Conservation (phyloP, 1,140 invertebrate species). For the Chrysomallon squamiferum region DNA sequence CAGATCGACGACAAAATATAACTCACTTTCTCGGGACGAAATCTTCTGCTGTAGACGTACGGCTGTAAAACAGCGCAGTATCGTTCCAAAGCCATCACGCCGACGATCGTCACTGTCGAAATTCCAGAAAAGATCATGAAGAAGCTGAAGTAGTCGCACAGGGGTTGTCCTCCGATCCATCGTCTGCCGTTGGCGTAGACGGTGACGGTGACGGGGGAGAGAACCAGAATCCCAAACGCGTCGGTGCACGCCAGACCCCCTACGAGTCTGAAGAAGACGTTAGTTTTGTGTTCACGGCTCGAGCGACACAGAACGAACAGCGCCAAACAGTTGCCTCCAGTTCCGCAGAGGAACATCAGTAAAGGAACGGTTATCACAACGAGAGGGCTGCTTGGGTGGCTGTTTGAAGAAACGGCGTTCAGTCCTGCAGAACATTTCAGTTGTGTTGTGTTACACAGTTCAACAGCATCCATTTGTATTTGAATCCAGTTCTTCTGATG, state of each 20-base stretch:
- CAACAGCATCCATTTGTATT: too few species aligned
- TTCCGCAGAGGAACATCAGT: conserved; percentile 41
- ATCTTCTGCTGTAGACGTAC: conserved; percentile 54
- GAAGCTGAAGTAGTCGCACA: conserved; percentile 61
- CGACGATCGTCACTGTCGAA: conserved; percentile 59
- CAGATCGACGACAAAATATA: conserved; percentile 41
- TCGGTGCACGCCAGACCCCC: conserved; percentile 45
- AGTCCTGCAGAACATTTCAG: too few species aligned
- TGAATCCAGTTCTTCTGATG: too few species aligned
- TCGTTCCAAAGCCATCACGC: conserved; percentile 62
- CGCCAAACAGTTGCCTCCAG: conserved; percentile 44
- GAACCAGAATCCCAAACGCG: conserved; percentile 44
- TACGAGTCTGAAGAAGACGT: conserved; percentile 47
- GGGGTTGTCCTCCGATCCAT: conserved; percentile 43
- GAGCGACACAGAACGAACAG: conserved; percentile 38
- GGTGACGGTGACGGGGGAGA: conserved; percentile 47
- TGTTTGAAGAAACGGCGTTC: too few species aligned
- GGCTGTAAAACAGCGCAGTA: conserved; percentile 59
- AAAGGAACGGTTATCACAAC: conserved; percentile 8
- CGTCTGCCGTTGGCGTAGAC: conserved; percentile 40
- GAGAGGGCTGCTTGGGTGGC: neutral
- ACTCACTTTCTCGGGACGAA: conserved; percentile 47
- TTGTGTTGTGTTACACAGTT: too few species aligned
- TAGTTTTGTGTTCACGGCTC: conserved; percentile 32
- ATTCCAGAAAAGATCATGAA: conserved; percentile 60